A percentile compares a stretch with the other conserved stretches of the same genome.
Conservation (phyloP, 1,140 invertebrate species). For the Lasioglossum albipes region DNA sequence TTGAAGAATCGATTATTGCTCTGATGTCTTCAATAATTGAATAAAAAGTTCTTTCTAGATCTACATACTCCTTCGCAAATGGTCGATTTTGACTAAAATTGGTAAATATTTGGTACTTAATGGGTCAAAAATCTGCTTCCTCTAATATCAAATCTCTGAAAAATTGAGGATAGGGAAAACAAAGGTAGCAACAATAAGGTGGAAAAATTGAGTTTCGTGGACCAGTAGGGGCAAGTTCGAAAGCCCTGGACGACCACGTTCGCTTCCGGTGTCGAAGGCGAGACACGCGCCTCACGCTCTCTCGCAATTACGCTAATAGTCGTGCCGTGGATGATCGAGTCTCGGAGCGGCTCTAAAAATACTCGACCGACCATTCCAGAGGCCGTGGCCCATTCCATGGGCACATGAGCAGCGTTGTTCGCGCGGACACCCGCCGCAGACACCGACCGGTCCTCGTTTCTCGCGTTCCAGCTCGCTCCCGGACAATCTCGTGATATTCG, state of each 20-base stretch:
- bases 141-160: no score
- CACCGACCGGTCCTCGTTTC: slow-evolving; percentile 2
- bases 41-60: no score
- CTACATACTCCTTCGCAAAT: no score
- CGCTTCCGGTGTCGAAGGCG: background rate
- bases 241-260: background rate
- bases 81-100: no score
- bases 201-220: background rate
- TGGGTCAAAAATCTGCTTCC: no score
- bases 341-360: slow-evolving; percentile 50
- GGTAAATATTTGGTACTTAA: no score
- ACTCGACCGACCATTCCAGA: slow-evolving; percentile 36
- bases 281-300: background rate
- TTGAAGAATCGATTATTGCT: no score
- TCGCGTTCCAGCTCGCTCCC: background rate
- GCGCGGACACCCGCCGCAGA: background rate
- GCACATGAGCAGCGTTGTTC: slow-evolving; percentile 17
- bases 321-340: slow-evolving; percentile 14
- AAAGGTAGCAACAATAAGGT: background rate
- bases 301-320: slow-evolving; percentile 41
- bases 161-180: no score
- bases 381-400: slow-evolving; percentile 25
- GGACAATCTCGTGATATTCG: slow-evolving; percentile 8
- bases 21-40: no score
- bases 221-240: background rate